Evolutionary conservation across 1,140 invertebrate species (phyloP).

Genomic region (Gyrodactylus salaris): DNA sequence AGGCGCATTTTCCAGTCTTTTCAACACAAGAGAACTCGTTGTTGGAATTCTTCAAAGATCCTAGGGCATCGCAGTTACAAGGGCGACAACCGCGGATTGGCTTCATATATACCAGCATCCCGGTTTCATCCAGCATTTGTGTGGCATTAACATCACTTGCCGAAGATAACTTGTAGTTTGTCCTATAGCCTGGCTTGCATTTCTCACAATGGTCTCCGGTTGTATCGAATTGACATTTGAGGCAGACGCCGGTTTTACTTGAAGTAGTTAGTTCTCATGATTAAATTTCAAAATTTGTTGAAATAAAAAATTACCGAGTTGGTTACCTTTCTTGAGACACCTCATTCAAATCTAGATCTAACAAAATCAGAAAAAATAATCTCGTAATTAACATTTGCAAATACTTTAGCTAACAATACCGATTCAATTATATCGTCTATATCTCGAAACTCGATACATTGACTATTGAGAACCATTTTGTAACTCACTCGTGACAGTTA

Average conservation of each 20-base stretch:
- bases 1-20: conserved; percentile 3
- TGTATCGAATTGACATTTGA: conserved; percentile 56
- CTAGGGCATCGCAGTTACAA: conserved; percentile 3
- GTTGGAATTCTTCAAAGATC: neutral
- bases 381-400: no score
- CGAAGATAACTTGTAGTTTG: conserved; percentile 40
- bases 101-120: neutral
- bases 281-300: no score
- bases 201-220: conserved; percentile 71
- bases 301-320: no score
- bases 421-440: neutral
- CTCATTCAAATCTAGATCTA: no score
- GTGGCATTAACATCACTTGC: conserved; percentile 16
- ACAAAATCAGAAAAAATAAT: no score
- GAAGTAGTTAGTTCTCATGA: no score
- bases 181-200: conserved; percentile 56
- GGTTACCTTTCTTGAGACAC: no score
- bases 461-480: neutral
- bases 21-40: neutral
- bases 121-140: neutral
- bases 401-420: no score
- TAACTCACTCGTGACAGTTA: conserved; percentile 11
- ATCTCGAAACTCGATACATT: neutral
- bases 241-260: conserved; percentile 33
- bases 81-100: neutral